Evolutionary conservation across 2,888 invertebrate species (phyloP).

Genomic region (Chouioia cunea): DNA sequence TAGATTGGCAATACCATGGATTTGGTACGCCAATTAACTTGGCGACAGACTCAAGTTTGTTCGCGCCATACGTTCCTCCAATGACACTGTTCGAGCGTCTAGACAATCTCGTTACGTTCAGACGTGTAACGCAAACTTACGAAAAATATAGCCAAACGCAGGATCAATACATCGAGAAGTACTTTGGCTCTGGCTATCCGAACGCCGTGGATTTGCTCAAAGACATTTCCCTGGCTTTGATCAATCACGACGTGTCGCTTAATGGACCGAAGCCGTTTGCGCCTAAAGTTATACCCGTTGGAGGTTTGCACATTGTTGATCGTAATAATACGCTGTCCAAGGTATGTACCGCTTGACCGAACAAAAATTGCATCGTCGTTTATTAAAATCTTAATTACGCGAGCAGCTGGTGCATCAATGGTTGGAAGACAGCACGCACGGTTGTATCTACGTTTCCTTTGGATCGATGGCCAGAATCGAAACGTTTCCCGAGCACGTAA

Average conservation of each 20-base stretch:
- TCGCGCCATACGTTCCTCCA: slow-evolving; percentile 39
- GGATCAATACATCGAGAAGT: slow-evolving; percentile 49
- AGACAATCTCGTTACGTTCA: slow-evolving; percentile 47
- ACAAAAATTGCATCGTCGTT: neutral
- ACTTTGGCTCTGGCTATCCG: slow-evolving; percentile 52
- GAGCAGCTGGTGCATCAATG: slow-evolving; percentile 59
- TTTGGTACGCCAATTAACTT: slow-evolving; percentile 54
- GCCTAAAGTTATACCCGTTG: slow-evolving; percentile 71
- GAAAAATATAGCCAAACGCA: slow-evolving; percentile 47
- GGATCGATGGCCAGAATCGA: slow-evolving; percentile 63
- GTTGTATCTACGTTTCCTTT: slow-evolving; percentile 61
- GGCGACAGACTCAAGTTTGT: slow-evolving; percentile 52
- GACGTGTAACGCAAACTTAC: slow-evolving; percentile 12
- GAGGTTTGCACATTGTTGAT: slow-evolving; percentile 69
- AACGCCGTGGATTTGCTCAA: slow-evolving; percentile 52
- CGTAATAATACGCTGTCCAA: slow-evolving; percentile 35
- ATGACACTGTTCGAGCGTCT: slow-evolving; percentile 59
- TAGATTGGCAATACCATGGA: slow-evolving; percentile 55
- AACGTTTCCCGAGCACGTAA: slow-evolving; percentile 53
- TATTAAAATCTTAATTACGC: neutral
- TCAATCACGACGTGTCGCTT: slow-evolving; percentile 72
- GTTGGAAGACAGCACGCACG: slow-evolving; percentile 60
- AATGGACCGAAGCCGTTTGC: slow-evolving; percentile 70
- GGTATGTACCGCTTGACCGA: slow-evolving; percentile 22
- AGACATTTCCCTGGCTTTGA: slow-evolving; percentile 65